Conservation (phyloP, 2,888 invertebrate species). For the Strigamia transsilvanica region DNA sequence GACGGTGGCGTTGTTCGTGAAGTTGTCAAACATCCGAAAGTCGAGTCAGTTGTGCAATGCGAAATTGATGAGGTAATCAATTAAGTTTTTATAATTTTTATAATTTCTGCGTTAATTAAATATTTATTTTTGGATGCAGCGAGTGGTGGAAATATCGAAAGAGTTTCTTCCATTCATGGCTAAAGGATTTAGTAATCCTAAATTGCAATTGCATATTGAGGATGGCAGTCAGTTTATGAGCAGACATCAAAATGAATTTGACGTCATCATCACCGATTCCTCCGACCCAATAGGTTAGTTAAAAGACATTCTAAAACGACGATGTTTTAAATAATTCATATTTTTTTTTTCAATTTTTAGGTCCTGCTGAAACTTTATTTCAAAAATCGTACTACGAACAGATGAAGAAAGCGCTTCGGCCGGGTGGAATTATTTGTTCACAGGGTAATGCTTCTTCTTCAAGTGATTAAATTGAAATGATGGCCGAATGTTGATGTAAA, state of each 20-base stretch:
- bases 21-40: slow-evolving; percentile 88
- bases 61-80: slow-evolving; percentile 83
- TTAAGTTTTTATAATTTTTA: slow-evolving; percentile 53
- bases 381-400: slow-evolving; percentile 83
- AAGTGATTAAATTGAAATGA: not conserved
- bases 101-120: not conserved
- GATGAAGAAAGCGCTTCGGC: slow-evolving; percentile 82
- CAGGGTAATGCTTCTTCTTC: slow-evolving; percentile 69
- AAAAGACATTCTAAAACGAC: not conserved
- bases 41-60: slow-evolving; percentile 86
- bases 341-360: slow-evolving; percentile 62
- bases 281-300: slow-evolving; percentile 90
- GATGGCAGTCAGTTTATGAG: slow-evolving; percentile 97
- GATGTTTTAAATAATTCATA: not conserved
- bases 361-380: slow-evolving; percentile 76
- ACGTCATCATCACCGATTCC: slow-evolving; percentile 98
- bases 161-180: slow-evolving; percentile 91
- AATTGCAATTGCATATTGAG: slow-evolving; percentile 82
- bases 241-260: slow-evolving; percentile 81
- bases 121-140: slow-evolving; percentile 61
- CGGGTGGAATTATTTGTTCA: slow-evolving; percentile 91
- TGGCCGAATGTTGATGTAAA: slow-evolving; percentile 12
- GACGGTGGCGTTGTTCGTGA: slow-evolving; percentile 98
- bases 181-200: slow-evolving; percentile 81
- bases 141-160: slow-evolving; percentile 89